Conservation (phyloP, 2,888 invertebrate genomes). For the Caenorhabditis japonica region DNA sequence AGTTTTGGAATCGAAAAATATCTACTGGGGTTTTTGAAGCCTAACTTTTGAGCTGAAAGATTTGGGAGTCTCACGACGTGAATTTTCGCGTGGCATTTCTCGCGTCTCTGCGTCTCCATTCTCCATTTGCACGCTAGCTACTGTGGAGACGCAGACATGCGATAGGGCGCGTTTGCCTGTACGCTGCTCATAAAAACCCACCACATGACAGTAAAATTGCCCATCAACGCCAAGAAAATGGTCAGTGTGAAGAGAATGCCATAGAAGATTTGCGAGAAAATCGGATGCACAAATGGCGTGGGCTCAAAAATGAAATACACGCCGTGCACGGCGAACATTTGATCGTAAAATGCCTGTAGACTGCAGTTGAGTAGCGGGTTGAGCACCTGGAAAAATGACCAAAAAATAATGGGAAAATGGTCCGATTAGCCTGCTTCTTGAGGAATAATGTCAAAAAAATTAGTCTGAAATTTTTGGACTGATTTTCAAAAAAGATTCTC, state of each 20-base stretch:
- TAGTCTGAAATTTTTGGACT: neutral
- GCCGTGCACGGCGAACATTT: slow-evolving; percentile 15
- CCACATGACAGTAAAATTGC: slow-evolving; percentile 97
- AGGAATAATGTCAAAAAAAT: no score
- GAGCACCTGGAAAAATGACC: slow-evolving; percentile 20
- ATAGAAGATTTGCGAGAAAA: slow-evolving; percentile 63
- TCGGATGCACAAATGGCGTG: slow-evolving; percentile 46
- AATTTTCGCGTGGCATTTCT: no score
- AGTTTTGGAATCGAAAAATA: no score
- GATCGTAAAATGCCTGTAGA: slow-evolving; percentile 9
- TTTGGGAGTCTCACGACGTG: no score
- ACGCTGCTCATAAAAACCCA: slow-evolving; percentile 54
- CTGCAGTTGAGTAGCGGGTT: slow-evolving; percentile 25
- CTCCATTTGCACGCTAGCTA: no score
- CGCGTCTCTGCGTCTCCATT: slow-evolving; percentile 1
- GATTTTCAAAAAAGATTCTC: neutral
- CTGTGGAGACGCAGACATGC: no score
- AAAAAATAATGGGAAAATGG: slow-evolving; percentile 3
- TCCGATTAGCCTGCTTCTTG: neutral
- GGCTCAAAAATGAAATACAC: slow-evolving; percentile 45
- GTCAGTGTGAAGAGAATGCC: slow-evolving; percentile 66
- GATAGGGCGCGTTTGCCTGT: no score
- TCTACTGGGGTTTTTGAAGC: no score
- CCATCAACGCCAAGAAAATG: slow-evolving; percentile 81
- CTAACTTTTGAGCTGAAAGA: no score